A percentile compares a stretch with the other conserved stretches of the same genome.
phyloP scores from a whole-genome alignment of 1,140 invertebrate genomes.

The Teleogryllus occipitalis region DNA sequence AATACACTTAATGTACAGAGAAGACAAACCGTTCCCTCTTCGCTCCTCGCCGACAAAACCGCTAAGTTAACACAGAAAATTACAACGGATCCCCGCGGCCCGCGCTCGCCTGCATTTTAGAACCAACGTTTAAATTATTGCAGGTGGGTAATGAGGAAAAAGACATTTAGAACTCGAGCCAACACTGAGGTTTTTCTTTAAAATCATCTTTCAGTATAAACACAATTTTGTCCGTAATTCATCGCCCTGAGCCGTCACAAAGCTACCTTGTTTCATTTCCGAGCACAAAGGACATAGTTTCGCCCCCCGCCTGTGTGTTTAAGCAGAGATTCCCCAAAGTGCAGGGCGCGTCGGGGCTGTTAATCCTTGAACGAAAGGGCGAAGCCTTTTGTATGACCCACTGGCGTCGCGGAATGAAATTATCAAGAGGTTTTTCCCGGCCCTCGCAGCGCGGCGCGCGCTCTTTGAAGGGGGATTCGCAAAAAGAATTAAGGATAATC shows the following conservation, averaged over 20 bases:
- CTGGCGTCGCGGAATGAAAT: slow-evolving; percentile 18
- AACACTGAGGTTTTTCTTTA: neutral
- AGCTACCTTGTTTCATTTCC: neutral
- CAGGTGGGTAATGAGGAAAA: slow-evolving; percentile 3
- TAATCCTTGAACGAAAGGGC: neutral
- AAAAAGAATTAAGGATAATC: slow-evolving; percentile 20
- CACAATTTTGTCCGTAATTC: neutral
- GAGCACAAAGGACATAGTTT: neutral
- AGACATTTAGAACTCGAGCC: neutral
- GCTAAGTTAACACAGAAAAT: slow-evolving; percentile 1
- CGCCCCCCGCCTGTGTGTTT: slow-evolving; percentile 10
- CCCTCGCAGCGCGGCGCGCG: neutral
- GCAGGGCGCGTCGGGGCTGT: neutral
- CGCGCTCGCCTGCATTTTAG: neutral
- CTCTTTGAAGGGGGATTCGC: slow-evolving; percentile 8
- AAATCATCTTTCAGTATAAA: neutral
- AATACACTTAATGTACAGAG: slow-evolving; percentile 5
- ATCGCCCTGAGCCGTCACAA: neutral
- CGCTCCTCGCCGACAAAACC: neutral
- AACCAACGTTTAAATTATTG: neutral
- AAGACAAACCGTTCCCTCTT: neutral
- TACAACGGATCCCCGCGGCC: neutral
- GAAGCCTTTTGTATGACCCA: slow-evolving; percentile 16
- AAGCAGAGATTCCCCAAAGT: slow-evolving; percentile 8
- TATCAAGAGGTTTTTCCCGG: slow-evolving; percentile 14